Evolutionary conservation across 1,140 invertebrate species (phyloP).

Genomic region (Akabosia matsudoensis): DNA sequence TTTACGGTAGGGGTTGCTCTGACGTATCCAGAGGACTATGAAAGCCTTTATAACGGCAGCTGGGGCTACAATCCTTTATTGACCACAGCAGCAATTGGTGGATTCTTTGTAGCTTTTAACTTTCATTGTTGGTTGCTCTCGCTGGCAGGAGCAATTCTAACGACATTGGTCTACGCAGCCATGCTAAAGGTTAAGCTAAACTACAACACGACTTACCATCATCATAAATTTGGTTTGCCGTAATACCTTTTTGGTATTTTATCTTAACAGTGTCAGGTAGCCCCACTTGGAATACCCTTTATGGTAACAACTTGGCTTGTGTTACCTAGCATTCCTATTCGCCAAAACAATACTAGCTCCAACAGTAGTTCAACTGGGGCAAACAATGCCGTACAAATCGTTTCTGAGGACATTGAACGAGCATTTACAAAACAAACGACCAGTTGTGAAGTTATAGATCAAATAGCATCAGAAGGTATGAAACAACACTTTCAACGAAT

Average conservation of each 20-base stretch:
- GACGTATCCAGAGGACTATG: conserved; percentile 7
- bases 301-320: conserved; percentile 35
- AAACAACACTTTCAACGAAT: too few relatives aligned
- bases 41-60: conserved; percentile 32
- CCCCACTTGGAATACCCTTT: conserved; percentile 39
- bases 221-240: too few relatives aligned
- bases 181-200: conserved; percentile 25
- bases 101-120: conserved; percentile 33
- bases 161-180: conserved; percentile 14
- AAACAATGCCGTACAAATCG: too few relatives aligned
- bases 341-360: not conserved
- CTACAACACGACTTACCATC: too few relatives aligned
- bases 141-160: conserved; percentile 25
- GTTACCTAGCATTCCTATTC: conserved; percentile 20
- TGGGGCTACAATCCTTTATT: conserved; percentile 38
- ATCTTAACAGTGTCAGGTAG: conserved; percentile 16
- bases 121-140: conserved; percentile 26
- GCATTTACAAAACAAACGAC: too few relatives aligned
- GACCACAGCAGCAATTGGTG: conserved; percentile 34
- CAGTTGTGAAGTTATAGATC: too few relatives aligned
- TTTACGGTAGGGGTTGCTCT: conserved; percentile 24
- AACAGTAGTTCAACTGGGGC: too few relatives aligned
- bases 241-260: too few relatives aligned
- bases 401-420: too few relatives aligned
- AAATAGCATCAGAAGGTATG: too few relatives aligned